Evolutionary conservation across 2,113 vertebrate species (phyloP), one percentile per base, ranked within the genome.

Genomic region (Anser brachyrhynchus): DNA sequence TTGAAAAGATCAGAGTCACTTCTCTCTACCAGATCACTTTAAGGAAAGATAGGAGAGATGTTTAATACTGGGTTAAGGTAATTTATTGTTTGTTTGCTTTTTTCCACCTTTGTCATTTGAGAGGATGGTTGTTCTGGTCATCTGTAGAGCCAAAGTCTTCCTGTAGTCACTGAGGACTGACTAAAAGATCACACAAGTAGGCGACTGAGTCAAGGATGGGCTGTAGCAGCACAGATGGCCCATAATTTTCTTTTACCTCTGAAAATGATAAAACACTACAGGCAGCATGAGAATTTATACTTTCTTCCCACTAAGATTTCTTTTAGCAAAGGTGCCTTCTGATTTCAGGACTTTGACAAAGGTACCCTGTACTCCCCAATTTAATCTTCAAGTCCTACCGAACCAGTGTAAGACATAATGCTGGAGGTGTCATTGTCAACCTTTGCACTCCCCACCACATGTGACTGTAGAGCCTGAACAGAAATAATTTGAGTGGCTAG

Each of bases 1-100:
- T 94, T 91, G 39, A 87, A 87, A 80, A 90, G 29, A 87, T 91
- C 88, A 77, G 67, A 72, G 49, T 82, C 66, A 51, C 35, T 79
- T 78, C 35, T 57, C 61, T 65, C 58, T 65, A 52, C 33, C 49
- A 85, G 51, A 82, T 87, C 66, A 66, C 22, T 80, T 87, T 77
- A 90, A 82, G 94, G 76, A 14, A 70, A 66, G 59, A 67, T 14
- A 91, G 55, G 44, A 92, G 41, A 39, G 71, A 83, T 66, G 37
- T 67, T 91, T 87, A 44, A 29, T 66, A 90, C 58, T 39, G 74
- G 62, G 51, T 29, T 87, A 92, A 85, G 51, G 51, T 55, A 57
- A 17, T 31, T 80, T 18, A 73, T 71, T 10, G 9, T n/a, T 61
- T 31, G 80, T 31, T 83, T 58, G 61, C 58, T 81, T 87, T 77